These are phyloP conservation scores for Clostera curtula DNA, from an alignment of 2,888 invertebrate species.

Conservation along the genomic window DNA sequence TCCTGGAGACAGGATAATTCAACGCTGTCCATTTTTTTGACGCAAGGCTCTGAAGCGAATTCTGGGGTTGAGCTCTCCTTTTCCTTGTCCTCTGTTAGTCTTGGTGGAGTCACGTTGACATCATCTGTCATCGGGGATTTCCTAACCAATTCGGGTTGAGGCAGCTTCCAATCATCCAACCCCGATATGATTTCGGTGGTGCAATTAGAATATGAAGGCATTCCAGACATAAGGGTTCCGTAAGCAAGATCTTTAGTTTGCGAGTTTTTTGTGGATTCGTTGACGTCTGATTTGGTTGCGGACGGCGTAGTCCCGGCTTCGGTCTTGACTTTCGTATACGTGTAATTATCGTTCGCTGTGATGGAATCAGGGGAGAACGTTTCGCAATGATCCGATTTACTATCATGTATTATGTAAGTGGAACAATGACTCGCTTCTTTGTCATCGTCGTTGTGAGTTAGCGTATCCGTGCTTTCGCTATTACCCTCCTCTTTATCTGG, in stretches of 20 bases:
- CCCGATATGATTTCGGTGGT: slow-evolving; percentile 47
- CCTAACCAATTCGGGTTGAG: slow-evolving; percentile 53
- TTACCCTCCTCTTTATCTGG: slow-evolving; percentile 35
- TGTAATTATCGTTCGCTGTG: slow-evolving; percentile 53
- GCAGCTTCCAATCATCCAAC: slow-evolving; percentile 51
- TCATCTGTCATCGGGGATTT: slow-evolving; percentile 41
- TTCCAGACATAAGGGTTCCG: slow-evolving; percentile 50
- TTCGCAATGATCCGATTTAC: slow-evolving; percentile 52
- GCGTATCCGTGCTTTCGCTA: slow-evolving; percentile 57
- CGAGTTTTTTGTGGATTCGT: slow-evolving; percentile 51
- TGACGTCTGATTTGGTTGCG: slow-evolving; percentile 43
- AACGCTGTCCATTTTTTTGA: slow-evolving; percentile 59
- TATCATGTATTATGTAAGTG: slow-evolving; percentile 60
- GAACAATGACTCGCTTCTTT: slow-evolving; percentile 53
- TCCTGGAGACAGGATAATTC: slow-evolving; percentile 54
- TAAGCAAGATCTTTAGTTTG: slow-evolving; percentile 60
- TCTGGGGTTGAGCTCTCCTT: slow-evolving; percentile 32
- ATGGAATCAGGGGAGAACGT: slow-evolving; percentile 64
- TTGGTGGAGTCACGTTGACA: slow-evolving; percentile 35
- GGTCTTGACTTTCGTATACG: slow-evolving; percentile 57
- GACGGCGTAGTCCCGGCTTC: slow-evolving; percentile 43
- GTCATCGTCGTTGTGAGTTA: slow-evolving; percentile 58
- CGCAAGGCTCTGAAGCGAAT: slow-evolving; percentile 28
- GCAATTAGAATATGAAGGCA: slow-evolving; percentile 59
- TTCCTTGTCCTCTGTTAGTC: slow-evolving; percentile 18